Percentiles rank a stretch among this genome's conserved stretches.
These are phyloP conservation scores for Xenopus borealis DNA, from an alignment of 2,113 vertebrate genomes.

Conservation along the genomic window DNA sequence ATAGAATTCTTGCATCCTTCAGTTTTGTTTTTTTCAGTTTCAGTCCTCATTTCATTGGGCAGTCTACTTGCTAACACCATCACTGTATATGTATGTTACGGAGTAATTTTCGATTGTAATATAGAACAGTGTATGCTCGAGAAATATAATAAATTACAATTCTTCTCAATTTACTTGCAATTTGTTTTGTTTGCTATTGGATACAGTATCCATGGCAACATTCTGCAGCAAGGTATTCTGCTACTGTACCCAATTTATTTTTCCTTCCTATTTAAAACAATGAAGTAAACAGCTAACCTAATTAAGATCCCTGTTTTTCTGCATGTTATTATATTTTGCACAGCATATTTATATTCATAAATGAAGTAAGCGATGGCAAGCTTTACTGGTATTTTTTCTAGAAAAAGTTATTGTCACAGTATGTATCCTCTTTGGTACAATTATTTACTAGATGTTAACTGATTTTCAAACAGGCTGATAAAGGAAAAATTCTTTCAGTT, in stretches of 20 bases:
- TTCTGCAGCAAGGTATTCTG: background rate
- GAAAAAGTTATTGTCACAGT: background rate
- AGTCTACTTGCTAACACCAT: no score
- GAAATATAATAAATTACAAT: constrained; percentile 35
- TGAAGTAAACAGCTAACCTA: no score
- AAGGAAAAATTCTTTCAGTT: constrained; percentile 13
- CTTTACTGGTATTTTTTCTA: background rate
- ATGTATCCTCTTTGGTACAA: background rate
- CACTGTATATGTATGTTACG: no score
- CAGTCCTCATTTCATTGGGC: no score
- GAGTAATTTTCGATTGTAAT: no score
- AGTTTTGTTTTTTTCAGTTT: no score
- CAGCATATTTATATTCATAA: background rate
- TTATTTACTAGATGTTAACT: constrained; percentile 31
- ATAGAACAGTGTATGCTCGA: background rate
- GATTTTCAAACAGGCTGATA: constrained; percentile 34
- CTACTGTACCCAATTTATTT: background rate
- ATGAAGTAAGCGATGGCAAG: background rate
- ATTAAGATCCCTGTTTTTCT: no score
- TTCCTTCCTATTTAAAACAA: constrained; percentile 4
- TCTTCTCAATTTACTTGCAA: constrained; percentile 40
- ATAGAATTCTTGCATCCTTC: no score
- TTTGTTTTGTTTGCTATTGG: constrained; percentile 50
- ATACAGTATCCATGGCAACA: constrained; percentile 55
- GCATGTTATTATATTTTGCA: background rate